A percentile compares a stretch with the other conserved stretches of the same genome.
Evolutionary conservation across 2,113 vertebrate species (phyloP).

Genomic region (Sinocyclocheilus grahami): DNA sequence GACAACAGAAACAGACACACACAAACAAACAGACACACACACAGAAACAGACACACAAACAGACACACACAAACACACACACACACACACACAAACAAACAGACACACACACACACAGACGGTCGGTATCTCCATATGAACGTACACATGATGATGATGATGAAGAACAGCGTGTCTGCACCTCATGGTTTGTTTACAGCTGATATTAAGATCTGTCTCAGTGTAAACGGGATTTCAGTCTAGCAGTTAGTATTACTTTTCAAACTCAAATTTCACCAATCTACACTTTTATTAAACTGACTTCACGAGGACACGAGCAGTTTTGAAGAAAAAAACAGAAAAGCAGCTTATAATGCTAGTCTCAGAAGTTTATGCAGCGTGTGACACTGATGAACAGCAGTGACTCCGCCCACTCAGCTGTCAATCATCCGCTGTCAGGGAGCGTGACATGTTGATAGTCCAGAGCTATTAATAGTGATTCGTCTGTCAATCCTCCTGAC

Average conservation of each 20-base stretch:
- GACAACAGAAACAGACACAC: too few relatives aligned
- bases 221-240: neutral
- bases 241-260: neutral
- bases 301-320: neutral
- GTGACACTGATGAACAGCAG: neutral
- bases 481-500: neutral
- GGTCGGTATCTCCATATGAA: too few relatives aligned
- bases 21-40: too few relatives aligned
- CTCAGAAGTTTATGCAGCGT: too few relatives aligned
- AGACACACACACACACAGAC: too few relatives aligned
- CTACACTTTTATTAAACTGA: neutral
- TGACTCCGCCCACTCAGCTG: neutral
- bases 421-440: neutral
- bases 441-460: neutral
- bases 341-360: too few relatives aligned
- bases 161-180: too few relatives aligned
- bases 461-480: neutral
- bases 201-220: neutral
- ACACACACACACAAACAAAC: too few relatives aligned
- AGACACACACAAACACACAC: too few relatives aligned
- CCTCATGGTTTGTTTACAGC: neutral
- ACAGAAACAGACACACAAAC: too few relatives aligned
- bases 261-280: neutral
- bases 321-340: too few relatives aligned
- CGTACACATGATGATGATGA: too few relatives aligned